A percentile compares a stretch with the other conserved stretches of the same genome.
These are phyloP conservation scores for Leptosomus discolor DNA, from an alignment of 2,113 vertebrate genomes.

Conservation along the genomic window DNA sequence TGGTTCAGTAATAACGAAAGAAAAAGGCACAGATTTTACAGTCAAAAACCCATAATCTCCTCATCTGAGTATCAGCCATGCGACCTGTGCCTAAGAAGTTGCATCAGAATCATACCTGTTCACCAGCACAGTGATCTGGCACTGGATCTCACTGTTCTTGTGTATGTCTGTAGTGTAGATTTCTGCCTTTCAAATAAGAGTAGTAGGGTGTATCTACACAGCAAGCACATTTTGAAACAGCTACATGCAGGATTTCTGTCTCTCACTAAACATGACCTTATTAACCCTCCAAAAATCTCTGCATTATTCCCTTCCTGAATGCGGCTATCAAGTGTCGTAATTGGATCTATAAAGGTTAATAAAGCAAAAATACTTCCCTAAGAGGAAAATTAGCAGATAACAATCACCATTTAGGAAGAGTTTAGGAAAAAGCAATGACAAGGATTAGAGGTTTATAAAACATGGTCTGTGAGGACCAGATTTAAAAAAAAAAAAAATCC, in stretches of 20 bases:
- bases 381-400: neutral
- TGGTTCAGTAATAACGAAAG: neutral
- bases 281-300: neutral
- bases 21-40: neutral
- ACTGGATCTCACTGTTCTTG: neutral
- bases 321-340: neutral
- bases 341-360: neutral
- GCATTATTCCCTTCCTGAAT: neutral
- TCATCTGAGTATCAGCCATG: neutral
- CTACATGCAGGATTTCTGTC: neutral
- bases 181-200: neutral
- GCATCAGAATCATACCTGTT: neutral
- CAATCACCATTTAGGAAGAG: neutral
- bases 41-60: fast-evolving
- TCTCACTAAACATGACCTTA: neutral
- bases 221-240: neutral
- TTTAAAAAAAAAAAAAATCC: neutral
- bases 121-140: neutral
- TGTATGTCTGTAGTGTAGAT: neutral
- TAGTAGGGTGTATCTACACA: neutral
- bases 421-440: neutral
- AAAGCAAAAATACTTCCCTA: neutral
- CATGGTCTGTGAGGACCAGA: neutral
- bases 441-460: neutral
- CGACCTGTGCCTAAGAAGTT: neutral